Percentiles rank a stretch among this genome's conserved stretches.
Evolutionary conservation across 2,888 invertebrate genomes (phyloP).

Genomic region (Pseudococcus longispinus): DNA sequence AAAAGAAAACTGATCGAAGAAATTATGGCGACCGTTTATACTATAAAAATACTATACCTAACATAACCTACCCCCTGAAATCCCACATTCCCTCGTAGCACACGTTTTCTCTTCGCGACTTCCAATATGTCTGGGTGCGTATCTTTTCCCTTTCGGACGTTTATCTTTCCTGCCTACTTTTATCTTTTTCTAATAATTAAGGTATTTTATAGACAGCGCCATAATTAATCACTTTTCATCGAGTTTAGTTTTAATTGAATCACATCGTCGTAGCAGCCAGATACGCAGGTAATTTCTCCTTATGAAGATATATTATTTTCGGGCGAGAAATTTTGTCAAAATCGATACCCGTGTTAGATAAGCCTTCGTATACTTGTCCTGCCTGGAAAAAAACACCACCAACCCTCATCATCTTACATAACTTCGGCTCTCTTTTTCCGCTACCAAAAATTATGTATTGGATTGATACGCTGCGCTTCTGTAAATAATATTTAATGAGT

Average conservation of each 20-base stretch:
- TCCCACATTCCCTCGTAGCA: background rate
- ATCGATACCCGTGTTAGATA: slow-evolving; percentile 12
- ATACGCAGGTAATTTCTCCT: background rate
- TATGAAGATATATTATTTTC: slow-evolving; percentile 37
- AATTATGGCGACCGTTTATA: slow-evolving; percentile 42
- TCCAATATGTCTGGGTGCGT: background rate
- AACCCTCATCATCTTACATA: background rate
- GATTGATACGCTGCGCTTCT: background rate
- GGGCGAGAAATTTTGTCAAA: background rate
- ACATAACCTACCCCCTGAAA: background rate
- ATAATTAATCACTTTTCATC: slow-evolving; percentile 51
- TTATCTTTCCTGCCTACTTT: background rate
- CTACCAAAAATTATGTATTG: background rate
- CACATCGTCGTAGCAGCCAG: background rate
- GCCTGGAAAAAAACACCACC: background rate
- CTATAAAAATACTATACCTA: slow-evolving; percentile 1
- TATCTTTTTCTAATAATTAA: background rate
- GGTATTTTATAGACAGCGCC: slow-evolving; percentile 39
- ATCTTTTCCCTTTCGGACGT: background rate
- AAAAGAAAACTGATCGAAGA: slow-evolving; percentile 46
- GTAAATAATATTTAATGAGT: slow-evolving; percentile 31
- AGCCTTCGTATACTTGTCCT: background rate
- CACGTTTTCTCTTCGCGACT: background rate
- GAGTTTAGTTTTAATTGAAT: slow-evolving; percentile 21
- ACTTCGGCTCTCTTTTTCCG: background rate